Evolutionary conservation across 2,113 vertebrate genomes (phyloP).

Genomic region (Myocastor coypus): DNA sequence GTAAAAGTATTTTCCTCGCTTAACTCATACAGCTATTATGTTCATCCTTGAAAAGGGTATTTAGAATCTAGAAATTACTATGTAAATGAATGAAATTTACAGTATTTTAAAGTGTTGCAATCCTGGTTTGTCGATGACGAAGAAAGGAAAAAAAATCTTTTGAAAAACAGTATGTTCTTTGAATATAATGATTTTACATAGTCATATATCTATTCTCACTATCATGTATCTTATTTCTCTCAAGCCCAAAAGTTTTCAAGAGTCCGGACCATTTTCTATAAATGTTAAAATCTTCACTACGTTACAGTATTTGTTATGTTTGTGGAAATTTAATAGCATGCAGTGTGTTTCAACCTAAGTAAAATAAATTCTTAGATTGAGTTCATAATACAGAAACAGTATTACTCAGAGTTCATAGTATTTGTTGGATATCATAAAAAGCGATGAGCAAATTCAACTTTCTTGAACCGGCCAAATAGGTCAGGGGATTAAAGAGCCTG

Average conservation of each 20-base stretch:
- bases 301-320: neutral
- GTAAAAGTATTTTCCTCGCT: neutral
- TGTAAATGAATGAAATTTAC: neutral
- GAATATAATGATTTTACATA: neutral
- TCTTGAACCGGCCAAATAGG: too few relatives aligned
- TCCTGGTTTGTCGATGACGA: neutral
- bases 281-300: conserved; percentile 10
- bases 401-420: neutral
- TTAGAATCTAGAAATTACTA: neutral
- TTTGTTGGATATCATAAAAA: neutral
- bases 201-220: neutral
- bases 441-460: neutral
- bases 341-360: neutral
- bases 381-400: neutral
- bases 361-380: conserved; percentile 38
- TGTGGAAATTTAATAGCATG: neutral
- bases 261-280: neutral
- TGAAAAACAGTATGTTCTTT: neutral
- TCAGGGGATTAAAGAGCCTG: too few relatives aligned
- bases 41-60: neutral
- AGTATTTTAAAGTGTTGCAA: neutral
- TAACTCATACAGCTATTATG: neutral
- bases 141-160: neutral
- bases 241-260: neutral
- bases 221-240: neutral